Conservation (phyloP, 2,113 vertebrate genomes). For the Ameiurus melas region DNA sequence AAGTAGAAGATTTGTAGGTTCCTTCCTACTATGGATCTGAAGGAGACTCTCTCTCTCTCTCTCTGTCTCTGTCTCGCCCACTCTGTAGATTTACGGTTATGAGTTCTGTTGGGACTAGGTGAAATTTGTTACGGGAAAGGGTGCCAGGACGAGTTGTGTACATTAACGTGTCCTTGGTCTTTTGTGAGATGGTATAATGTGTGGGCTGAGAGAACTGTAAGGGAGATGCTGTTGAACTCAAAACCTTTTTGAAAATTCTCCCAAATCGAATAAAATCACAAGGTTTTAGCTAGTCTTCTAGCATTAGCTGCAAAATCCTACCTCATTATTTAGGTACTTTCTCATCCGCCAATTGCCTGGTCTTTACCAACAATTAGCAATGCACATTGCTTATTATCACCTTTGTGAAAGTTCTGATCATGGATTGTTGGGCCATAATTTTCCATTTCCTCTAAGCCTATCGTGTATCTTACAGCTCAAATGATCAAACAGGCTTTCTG, state of each 20-base stretch:
- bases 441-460: background rate
- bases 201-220: background rate
- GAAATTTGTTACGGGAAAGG: constrained; percentile 60
- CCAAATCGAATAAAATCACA: background rate
- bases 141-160: constrained; percentile 32
- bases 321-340: background rate
- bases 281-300: background rate
- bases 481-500: constrained; percentile 30
- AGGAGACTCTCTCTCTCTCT: background rate
- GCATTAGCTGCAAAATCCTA: background rate
- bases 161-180: constrained; percentile 20
- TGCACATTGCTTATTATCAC: background rate
- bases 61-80: constrained; percentile 35
- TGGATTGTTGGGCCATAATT: too few species aligned
- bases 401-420: background rate
- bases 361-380: background rate
- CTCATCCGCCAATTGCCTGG: background rate
- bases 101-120: constrained; percentile 48
- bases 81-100: constrained; percentile 60
- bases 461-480: constrained; percentile 55
- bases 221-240: background rate
- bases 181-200: constrained; percentile 9
- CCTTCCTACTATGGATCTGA: constrained; percentile 30
- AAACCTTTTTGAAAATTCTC: background rate
- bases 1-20: constrained; percentile 61